A percentile compares a stretch with the other conserved stretches of the same genome.
These are phyloP conservation scores for Empidonax traillii DNA, from an alignment of 2,113 vertebrate species.

Conservation along the genomic window DNA sequence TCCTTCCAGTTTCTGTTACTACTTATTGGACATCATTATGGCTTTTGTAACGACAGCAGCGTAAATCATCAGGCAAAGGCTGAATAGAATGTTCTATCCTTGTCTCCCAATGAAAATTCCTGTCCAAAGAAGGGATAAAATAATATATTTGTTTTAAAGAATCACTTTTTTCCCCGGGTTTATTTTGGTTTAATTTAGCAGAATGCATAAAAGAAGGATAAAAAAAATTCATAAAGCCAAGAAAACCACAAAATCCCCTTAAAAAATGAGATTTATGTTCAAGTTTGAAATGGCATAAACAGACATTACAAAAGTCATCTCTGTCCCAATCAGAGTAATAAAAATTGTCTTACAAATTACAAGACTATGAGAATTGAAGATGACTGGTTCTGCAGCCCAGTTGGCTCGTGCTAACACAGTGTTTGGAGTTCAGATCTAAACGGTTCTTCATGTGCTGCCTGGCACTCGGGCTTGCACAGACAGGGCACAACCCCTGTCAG, in stretches of 20 bases:
- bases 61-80: conserved; percentile 49
- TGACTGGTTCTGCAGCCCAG: not conserved
- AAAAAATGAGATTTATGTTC: conserved; percentile 52
- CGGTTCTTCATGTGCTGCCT: not conserved
- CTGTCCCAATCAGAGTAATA: conserved; percentile 8
- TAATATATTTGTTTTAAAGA: conserved; percentile 55
- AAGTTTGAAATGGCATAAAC: conserved; percentile 42
- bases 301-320: not conserved
- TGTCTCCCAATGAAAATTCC: conserved; percentile 45
- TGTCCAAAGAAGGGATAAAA: conserved; percentile 59
- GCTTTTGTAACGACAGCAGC: not conserved
- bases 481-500: not conserved
- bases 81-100: conserved; percentile 50
- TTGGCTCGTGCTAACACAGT: not conserved
- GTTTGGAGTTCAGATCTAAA: not conserved
- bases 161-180: conserved; percentile 26
- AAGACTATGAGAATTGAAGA: conserved; percentile 33
- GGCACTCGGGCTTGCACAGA: not conserved
- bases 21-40: conserved; percentile 45
- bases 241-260: conserved; percentile 63
- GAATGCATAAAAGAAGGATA: conserved; percentile 42
- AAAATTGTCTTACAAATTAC: conserved; percentile 27
- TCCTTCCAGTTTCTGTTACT: conserved; percentile 43
- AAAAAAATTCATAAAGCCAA: conserved; percentile 26
- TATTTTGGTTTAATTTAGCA: conserved; percentile 62